These are phyloP conservation scores for Antennarius maculatus DNA, from an alignment of 2,797 vertebrate species.

Conservation along the genomic window DNA sequence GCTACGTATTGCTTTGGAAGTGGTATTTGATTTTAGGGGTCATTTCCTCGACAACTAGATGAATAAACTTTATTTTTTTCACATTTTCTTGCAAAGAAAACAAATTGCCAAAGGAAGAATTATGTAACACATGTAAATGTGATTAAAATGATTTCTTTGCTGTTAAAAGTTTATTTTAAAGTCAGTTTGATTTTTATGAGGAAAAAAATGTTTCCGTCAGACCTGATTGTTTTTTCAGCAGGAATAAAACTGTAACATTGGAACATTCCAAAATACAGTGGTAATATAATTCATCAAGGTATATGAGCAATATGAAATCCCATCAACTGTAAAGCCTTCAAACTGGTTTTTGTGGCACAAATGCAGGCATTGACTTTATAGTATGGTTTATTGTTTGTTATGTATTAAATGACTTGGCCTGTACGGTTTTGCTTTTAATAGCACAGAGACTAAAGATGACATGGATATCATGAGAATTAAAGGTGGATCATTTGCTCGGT, in stretches of 20 bases:
- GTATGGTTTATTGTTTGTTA: neutral
- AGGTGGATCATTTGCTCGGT: conserved; percentile 27
- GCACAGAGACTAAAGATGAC: neutral
- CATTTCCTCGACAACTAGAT: neutral
- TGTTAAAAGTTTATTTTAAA: neutral
- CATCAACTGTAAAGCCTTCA: neutral
- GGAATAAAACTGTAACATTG: neutral
- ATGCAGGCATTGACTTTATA: neutral
- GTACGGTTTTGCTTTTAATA: neutral
- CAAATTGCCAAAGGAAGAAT: neutral
- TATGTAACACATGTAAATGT: conserved; percentile 14
- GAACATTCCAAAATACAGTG: neutral
- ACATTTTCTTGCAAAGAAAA: conserved; percentile 6
- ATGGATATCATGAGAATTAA: conserved; percentile 30
- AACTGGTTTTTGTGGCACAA: neutral
- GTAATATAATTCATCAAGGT: neutral
- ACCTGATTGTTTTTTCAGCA: neutral
- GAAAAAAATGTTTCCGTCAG: neutral
- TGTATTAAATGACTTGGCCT: neutral
- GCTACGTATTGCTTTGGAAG: too few relatives aligned
- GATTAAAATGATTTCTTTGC: conserved; percentile 11
- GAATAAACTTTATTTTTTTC: neutral
- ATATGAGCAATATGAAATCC: neutral
- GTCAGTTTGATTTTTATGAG: too few relatives aligned
- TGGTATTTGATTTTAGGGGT: too few relatives aligned